Evolutionary conservation across 2,888 invertebrate genomes (phyloP).

Genomic region (Eurytoma adleriae): DNA sequence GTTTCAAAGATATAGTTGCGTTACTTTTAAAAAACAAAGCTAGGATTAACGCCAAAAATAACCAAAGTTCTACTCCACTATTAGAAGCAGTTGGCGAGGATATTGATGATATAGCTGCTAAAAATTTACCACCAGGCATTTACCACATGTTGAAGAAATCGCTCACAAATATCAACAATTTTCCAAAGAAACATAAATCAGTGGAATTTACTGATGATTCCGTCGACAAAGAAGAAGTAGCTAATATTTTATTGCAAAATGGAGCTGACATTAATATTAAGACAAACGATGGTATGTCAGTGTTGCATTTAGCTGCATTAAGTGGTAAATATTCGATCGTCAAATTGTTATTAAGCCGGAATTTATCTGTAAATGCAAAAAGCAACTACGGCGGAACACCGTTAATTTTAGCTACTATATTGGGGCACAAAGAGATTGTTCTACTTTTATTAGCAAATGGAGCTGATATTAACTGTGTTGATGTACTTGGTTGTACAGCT

Average conservation of each 20-base stretch:
- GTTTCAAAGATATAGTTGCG: constrained; percentile 18
- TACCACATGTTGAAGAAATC: too few species aligned
- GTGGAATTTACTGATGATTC: not conserved
- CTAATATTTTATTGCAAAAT: constrained; percentile 43
- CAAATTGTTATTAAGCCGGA: constrained; percentile 46
- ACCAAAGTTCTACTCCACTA: constrained; percentile 37
- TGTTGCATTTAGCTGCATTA: constrained; percentile 39
- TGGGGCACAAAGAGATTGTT: constrained; percentile 32
- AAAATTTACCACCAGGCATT: too few species aligned
- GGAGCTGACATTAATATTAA: constrained; percentile 55
- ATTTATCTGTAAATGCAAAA: constrained; percentile 43
- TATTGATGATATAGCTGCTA: too few species aligned
- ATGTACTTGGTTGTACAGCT: too few species aligned
- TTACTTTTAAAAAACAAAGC: constrained; percentile 40
- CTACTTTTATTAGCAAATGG: not conserved
- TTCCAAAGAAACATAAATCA: too few species aligned
- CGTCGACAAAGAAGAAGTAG: constrained; percentile 20
- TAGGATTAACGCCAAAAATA: constrained; percentile 42
- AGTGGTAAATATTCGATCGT: constrained; percentile 31
- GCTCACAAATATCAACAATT: too few species aligned
- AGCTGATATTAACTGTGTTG: not conserved
- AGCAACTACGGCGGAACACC: not conserved
- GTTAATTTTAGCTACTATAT: constrained; percentile 19
- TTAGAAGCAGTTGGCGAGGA: not conserved
- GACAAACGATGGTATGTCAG: constrained; percentile 23